Evolutionary conservation across 2,113 vertebrate genomes (phyloP), one percentile per base, ranked within the genome.

Genomic region (Rutilus rutilus): DNA sequence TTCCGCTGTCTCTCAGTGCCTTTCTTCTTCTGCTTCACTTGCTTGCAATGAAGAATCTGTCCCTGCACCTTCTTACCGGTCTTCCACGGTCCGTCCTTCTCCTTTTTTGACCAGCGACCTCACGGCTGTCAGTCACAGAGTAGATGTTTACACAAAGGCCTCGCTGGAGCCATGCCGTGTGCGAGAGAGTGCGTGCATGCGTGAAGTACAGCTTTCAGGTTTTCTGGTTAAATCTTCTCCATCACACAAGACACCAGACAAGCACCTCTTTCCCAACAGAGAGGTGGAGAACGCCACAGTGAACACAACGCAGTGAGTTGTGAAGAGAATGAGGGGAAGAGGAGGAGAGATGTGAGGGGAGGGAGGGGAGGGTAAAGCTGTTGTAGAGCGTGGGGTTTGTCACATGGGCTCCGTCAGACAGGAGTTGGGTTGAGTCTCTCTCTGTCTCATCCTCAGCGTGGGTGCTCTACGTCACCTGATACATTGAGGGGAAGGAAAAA

Each of bases 361-460:
- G 52, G 60, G 65, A 86, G 88, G 80, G 93, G 91, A 93, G 89
- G 91, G 88, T 89, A 88, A 57, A 94, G 85, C 90, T 88, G 83
- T 78, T 92, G 91, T 91, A 93, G 91, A 87, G 90, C 39, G 85
- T 87, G 89, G 90, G 91, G 93, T 92, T 94, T 86, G 42, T 86
- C 75, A 87, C 89, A 91, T 90, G 62, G 88, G 36, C 30, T 0
- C 23, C 81, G 90, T 85, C 92, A 19, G 36, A 87, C 85, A 82
- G 85, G 67, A 81, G 12, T 60, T 17, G 52, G 78, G 67, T 65
- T 36, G 39, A 60, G 50, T 25, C 54, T 80, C 36, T 78, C 74
- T 45, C 85, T 45, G 19, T 57, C n/a, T 65, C 71, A 54, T 78
- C 12, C 30, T 47, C 62, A 77, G 90, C 77, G 88, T 90, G 89